A percentile compares a stretch with the other conserved stretches of the same genome.
phyloP scores from a whole-genome alignment of 2,113 vertebrate species.

The Centrocercus urophasianus region DNA sequence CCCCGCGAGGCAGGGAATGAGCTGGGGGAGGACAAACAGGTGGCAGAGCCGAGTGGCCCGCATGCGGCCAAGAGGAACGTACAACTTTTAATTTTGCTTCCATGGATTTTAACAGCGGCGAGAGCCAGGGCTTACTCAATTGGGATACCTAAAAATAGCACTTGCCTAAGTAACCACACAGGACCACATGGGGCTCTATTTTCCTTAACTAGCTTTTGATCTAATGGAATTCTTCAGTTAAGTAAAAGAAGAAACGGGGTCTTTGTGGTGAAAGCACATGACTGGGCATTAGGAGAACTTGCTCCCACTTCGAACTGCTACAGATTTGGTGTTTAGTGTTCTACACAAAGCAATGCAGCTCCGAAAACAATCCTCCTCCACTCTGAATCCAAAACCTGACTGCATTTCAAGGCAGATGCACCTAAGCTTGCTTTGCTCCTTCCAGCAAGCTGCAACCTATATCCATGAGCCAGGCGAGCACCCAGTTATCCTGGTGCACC shows the following conservation, averaged over 20 bases:
- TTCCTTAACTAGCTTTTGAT: slow-evolving; percentile 75
- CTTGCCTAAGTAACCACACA: slow-evolving; percentile 71
- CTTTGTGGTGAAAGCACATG: slow-evolving; percentile 64
- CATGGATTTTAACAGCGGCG: slow-evolving; percentile 60
- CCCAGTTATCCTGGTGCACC: neutral
- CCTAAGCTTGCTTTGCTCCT: neutral
- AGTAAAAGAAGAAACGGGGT: slow-evolving; percentile 71
- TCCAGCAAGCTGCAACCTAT: neutral
- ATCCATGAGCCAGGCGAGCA: neutral
- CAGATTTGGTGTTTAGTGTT: slow-evolving; percentile 51
- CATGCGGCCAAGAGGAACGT: slow-evolving; percentile 18
- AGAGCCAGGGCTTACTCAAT: slow-evolving; percentile 65
- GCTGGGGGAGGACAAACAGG: neutral
- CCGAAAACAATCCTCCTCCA: neutral
- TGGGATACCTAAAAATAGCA: slow-evolving; percentile 73
- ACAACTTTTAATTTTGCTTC: slow-evolving; percentile 66
- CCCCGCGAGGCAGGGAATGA: neutral
- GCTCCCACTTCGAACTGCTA: slow-evolving; percentile 29
- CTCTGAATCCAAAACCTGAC: slow-evolving; percentile 18
- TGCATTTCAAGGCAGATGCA: slow-evolving; percentile 7
- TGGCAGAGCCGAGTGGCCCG: slow-evolving; percentile 35
- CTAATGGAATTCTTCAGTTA: slow-evolving; percentile 72
- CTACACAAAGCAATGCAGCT: slow-evolving; percentile 7
- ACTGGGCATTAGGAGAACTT: slow-evolving; percentile 46
- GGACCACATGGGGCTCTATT: slow-evolving; percentile 72